Evolutionary conservation across 1,140 invertebrate species (phyloP).

Genomic region (Drosophila chauvacae): DNA sequence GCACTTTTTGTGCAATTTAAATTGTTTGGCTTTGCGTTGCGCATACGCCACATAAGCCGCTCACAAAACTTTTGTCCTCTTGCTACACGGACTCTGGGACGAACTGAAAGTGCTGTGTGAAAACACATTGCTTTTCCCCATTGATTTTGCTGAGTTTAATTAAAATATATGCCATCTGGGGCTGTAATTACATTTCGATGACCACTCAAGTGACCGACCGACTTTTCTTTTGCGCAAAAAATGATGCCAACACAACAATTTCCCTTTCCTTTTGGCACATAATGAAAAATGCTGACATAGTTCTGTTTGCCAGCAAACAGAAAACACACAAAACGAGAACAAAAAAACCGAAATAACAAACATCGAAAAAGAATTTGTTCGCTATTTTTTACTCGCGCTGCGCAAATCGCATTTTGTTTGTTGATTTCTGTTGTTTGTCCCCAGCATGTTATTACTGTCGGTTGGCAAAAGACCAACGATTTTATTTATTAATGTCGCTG

Average conservation of each 20-base stretch:
- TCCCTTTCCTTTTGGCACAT: conserved; percentile 44
- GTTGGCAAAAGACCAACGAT: conserved; percentile 67
- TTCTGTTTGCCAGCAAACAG: conserved; percentile 57
- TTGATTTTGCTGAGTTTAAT: conserved; percentile 34
- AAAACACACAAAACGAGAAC: not conserved
- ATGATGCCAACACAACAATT: conserved; percentile 38
- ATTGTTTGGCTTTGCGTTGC: conserved; percentile 60
- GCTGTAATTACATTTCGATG: conserved; percentile 45
- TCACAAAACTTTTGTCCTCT: conserved; percentile 34
- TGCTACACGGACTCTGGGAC: not conserved
- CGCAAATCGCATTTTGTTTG: conserved; percentile 48
- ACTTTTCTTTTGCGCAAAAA: conserved; percentile 2
- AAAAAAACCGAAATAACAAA: conserved; percentile 40
- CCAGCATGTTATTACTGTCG: conserved; percentile 53
- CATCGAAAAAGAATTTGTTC: conserved; percentile 32
- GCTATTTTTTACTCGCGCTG: conserved; percentile 6
- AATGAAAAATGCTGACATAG: conserved; percentile 58
- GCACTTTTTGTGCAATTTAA: conserved; percentile 64
- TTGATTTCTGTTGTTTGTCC: conserved; percentile 50
- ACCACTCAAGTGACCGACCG: conserved; percentile 31
- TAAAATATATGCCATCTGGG: conserved; percentile 42
- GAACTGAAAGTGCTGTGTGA: not conserved
- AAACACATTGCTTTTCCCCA: conserved; percentile 9
- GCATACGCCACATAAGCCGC: conserved; percentile 62
- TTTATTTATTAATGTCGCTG: conserved; percentile 72